phyloP scores from a whole-genome alignment of 2,797 vertebrate species.

The Semaprochilodus insignis region DNA sequence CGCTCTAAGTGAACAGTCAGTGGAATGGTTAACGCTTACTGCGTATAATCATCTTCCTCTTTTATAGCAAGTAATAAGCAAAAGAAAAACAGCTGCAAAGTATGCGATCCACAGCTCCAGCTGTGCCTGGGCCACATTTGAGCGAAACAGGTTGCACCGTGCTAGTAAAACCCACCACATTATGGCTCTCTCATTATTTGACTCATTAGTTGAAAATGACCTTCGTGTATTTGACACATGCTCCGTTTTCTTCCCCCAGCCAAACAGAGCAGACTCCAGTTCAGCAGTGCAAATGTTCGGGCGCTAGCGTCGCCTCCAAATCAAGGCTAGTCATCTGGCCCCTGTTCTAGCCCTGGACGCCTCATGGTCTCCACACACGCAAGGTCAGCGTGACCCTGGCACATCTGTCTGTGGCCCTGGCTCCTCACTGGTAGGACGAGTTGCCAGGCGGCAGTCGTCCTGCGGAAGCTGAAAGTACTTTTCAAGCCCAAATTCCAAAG shows the following conservation, averaged over 20 bases:
- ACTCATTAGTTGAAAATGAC: constrained; percentile 35
- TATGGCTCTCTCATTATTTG: neutral
- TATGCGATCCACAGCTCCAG: neutral
- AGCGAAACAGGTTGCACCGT: neutral
- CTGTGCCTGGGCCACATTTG: neutral
- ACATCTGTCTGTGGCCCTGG: constrained; percentile 32
- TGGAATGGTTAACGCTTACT: neutral
- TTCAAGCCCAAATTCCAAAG: neutral
- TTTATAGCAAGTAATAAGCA: neutral
- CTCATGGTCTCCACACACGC: neutral
- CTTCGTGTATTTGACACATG: constrained; percentile 9
- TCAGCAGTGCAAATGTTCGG: neutral
- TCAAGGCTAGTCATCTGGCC: constrained; percentile 16
- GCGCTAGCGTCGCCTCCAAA: neutral
- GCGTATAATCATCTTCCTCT: too few species aligned
- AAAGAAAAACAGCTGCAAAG: neutral
- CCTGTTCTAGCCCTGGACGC: constrained; percentile 2
- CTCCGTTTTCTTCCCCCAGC: neutral
- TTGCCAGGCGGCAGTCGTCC: neutral
- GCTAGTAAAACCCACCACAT: neutral
- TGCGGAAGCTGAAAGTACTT: neutral
- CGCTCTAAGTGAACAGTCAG: too few species aligned
- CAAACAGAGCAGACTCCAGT: neutral
- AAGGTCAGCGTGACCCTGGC: constrained; percentile 37
- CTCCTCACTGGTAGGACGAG: constrained; percentile 20